A percentile compares a stretch with the other conserved stretches of the same genome.
Conservation (phyloP, 1,140 invertebrate species). For the Drosophila orena region DNA sequence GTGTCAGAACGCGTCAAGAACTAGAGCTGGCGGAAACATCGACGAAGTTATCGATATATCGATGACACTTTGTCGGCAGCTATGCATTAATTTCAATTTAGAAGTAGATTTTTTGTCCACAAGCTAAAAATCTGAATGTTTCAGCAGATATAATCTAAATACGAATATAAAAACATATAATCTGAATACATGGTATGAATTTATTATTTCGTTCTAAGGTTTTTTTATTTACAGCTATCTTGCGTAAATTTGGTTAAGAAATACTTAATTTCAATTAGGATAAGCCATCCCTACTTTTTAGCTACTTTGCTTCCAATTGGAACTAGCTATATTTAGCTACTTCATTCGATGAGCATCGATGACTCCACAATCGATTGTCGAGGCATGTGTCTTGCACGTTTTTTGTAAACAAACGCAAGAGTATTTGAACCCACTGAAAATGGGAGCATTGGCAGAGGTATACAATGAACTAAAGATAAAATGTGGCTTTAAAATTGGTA, state of each 20-base stretch:
- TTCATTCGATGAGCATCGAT: background rate
- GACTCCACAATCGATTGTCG: background rate
- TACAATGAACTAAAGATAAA: too few species aligned
- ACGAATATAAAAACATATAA: too few species aligned
- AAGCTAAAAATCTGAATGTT: background rate
- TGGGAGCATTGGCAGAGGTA: conserved; percentile 77
- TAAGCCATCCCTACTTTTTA: background rate
- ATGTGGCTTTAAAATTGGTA: too few species aligned
- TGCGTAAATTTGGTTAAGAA: too few species aligned
- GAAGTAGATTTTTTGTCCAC: background rate
- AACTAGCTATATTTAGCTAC: background rate
- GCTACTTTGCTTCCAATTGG: background rate
- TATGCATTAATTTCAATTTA: background rate
- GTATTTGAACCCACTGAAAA: conserved; percentile 6
- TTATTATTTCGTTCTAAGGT: too few species aligned
- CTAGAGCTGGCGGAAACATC: conserved; percentile 1
- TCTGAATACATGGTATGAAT: too few species aligned
- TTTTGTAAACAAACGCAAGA: conserved; percentile 30
- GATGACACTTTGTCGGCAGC: background rate
- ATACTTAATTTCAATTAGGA: too few species aligned
- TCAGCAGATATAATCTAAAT: too few species aligned
- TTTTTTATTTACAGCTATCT: background rate
- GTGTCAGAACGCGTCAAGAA: conserved; percentile 29
- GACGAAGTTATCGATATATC: background rate
- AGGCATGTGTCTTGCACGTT: conserved; percentile 28